Evolutionary conservation across 1,140 invertebrate species (phyloP).

Genomic region (Delia radicum): DNA sequence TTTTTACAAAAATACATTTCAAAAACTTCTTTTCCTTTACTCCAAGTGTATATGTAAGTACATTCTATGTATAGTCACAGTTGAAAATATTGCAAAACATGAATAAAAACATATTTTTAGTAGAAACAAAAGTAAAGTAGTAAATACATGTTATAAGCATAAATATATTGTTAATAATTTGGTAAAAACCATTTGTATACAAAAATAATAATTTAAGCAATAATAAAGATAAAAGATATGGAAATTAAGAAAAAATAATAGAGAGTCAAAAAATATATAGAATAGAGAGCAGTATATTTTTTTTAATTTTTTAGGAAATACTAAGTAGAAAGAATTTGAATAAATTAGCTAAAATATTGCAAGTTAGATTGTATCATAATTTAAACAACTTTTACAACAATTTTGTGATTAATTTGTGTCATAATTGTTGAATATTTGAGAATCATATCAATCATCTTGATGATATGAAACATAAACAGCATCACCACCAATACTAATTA

Average conservation of each 20-base stretch:
- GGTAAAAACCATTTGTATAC: no score
- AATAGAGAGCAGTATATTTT: not conserved
- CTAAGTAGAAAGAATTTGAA: no score
- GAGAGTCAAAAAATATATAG: not conserved
- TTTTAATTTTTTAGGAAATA: not conserved
- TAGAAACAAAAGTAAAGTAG: not conserved
- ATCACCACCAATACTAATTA: conserved; percentile 93
- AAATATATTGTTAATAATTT: no score
- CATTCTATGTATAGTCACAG: conserved; percentile 7
- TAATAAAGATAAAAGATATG: no score
- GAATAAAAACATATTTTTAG: not conserved
- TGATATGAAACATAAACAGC: conserved; percentile 70
- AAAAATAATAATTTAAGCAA: no score
- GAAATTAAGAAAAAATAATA: not conserved
- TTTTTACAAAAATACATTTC: not conserved
- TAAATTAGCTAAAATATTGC: not conserved
- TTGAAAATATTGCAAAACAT: not conserved
- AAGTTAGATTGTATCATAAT: not conserved
- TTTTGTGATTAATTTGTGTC: conserved; percentile 49
- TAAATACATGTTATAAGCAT: not conserved
- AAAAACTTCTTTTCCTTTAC: not conserved
- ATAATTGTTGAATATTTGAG: conserved; percentile 42
- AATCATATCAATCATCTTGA: conserved; percentile 51
- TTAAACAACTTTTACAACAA: conserved; percentile 49
- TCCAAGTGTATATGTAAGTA: conserved; percentile 1